Conservation (phyloP, 2,797 vertebrate genomes). For the Cryptoblepharus egeriae region DNA sequence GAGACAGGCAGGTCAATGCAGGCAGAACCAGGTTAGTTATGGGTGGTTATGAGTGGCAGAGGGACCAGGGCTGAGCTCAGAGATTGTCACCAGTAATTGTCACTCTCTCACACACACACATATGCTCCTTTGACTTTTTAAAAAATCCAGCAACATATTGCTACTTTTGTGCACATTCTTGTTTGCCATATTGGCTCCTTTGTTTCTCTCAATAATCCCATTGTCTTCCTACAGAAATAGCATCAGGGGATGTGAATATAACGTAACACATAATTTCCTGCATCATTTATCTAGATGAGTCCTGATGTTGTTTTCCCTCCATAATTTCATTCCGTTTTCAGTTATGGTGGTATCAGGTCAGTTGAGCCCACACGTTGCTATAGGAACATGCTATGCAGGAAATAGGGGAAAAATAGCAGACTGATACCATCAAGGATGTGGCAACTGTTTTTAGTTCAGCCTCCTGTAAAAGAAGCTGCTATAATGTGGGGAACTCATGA, state of each 20-base stretch:
- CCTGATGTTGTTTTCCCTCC: neutral
- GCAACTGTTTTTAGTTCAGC: neutral
- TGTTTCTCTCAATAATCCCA: neutral
- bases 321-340: neutral
- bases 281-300: neutral
- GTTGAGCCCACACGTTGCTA: neutral
- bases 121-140: no score
- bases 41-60: neutral
- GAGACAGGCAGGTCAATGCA: neutral
- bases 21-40: neutral
- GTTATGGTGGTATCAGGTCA: neutral
- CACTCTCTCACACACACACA: no score
- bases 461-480: neutral
- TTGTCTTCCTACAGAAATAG: conserved; percentile 14
- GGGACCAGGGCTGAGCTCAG: no score
- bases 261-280: neutral
- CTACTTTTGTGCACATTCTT: neutral
- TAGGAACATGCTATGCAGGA: conserved; percentile 10
- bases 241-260: neutral
- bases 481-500: accelerated
- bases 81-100: no score
- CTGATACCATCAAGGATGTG: neutral
- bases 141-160: neutral
- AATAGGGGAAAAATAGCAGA: neutral
- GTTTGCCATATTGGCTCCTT: neutral